phyloP scores from a whole-genome alignment of 2,113 vertebrate species.

The Alligator sinensis region DNA sequence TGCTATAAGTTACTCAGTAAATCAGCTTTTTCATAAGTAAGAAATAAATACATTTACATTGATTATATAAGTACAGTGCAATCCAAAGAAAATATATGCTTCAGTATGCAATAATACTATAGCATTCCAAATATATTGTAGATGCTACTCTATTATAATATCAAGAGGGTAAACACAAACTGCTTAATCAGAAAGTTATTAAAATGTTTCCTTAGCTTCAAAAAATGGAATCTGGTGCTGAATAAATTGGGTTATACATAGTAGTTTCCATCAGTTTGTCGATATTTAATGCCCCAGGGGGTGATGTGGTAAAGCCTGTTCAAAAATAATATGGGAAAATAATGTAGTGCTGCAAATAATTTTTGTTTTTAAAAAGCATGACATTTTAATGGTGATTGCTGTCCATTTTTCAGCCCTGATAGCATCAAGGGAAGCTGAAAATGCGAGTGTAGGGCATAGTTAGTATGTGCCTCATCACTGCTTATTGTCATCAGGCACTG shows the following conservation, averaged over 20 bases:
- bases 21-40: neutral
- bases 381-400: neutral
- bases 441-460: neutral
- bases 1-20: neutral
- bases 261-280: neutral
- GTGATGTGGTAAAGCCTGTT: accelerated
- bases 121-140: neutral
- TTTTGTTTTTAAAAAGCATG: neutral
- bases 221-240: neutral
- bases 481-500: conserved; percentile 9
- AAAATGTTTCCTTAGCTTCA: neutral
- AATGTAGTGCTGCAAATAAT: neutral
- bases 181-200: conserved; percentile 28
- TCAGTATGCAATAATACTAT: neutral
- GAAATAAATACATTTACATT: neutral
- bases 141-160: conserved; percentile 3
- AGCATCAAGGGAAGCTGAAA: neutral
- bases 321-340: neutral
- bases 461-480: conserved; percentile 11
- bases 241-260: neutral
- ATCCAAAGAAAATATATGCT: conserved; percentile 4
- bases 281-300: neutral
- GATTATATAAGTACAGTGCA: neutral
- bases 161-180: conserved; percentile 35
- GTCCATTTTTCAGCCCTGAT: neutral